Evolutionary conservation across 1,140 invertebrate genomes (phyloP).

Genomic region (Cyclargus thomasi): DNA sequence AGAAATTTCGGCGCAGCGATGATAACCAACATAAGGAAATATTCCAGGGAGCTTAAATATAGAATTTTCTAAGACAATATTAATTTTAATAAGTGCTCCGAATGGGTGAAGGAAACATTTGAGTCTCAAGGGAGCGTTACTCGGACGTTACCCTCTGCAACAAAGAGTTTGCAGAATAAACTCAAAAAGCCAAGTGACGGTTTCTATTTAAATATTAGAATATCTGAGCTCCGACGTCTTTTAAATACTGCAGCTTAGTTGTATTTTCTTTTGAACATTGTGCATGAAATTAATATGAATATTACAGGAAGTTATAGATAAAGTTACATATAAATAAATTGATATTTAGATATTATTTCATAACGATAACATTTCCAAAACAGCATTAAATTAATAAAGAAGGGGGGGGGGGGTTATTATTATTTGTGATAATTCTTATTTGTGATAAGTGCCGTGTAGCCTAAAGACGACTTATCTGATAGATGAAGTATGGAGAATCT

Average conservation of each 20-base stretch:
- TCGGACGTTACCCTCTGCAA: not conserved
- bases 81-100: not conserved
- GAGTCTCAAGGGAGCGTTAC: not conserved
- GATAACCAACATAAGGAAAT: not conserved
- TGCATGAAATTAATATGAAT: not conserved
- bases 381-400: too few relatives aligned
- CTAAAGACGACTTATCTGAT: too few relatives aligned
- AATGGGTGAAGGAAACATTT: not conserved
- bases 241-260: not conserved
- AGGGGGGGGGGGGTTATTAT: too few relatives aligned
- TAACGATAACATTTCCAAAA: too few relatives aligned
- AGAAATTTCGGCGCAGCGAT: not conserved
- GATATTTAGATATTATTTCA: too few relatives aligned
- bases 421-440: too few relatives aligned
- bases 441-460: too few relatives aligned
- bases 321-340: too few relatives aligned
- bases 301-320: too few relatives aligned
- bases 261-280: not conserved
- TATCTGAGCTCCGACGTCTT: not conserved
- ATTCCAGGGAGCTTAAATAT: not conserved
- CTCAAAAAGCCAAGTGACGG: not conserved
- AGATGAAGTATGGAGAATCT: too few relatives aligned
- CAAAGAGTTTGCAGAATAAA: conserved; percentile 3
- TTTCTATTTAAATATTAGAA: not conserved
- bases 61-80: not conserved